Base-by-base conservation (phyloP, 2,888 invertebrate genomes). In the Dryocosmus kuriphilus region DNA sequence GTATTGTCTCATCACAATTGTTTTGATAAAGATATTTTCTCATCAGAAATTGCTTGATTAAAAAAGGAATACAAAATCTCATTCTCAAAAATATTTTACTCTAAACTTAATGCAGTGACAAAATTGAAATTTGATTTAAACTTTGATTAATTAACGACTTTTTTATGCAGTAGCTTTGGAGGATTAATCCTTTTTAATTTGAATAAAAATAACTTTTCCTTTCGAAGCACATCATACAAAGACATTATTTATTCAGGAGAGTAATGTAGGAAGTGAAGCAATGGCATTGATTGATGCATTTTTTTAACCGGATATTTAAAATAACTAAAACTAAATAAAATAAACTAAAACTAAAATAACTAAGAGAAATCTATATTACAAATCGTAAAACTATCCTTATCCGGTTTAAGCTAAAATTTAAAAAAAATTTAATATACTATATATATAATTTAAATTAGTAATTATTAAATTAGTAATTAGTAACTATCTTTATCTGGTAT, bases 261-360 rank as follows among this genome's bases (percentile, higher is more conserved):
- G 3, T 67, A 30, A 67, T 46, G 41, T 67, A 67, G 46, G 67
- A 67, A 46, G 27, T 46, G 3, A 46, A 46, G 67, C 46, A 67
- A 67, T 27, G 46, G 11, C 46, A 67, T 41, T 27, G 67, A 27
- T 46, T 8, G 41, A 16, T 7, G 24, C 6, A 27, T n/a, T 41
- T 67, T 46, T 67, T 67, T 27, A 71, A 22, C 11, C 51, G 32
- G 19, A 51, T 19, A 71, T n/a, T n/a, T n/a, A n/a, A n/a, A n/a
- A n/a, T n/a, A n/a, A n/a, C n/a, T n/a, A n/a, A n/a, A n/a, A n/a
- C n/a, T n/a, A n/a, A n/a, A n/a, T n/a, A n/a, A n/a, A n/a, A n/a
- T n/a, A n/a, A n/a, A n/a, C n/a, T n/a, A n/a, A n/a, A n/a, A n/a
- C n/a, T n/a, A n/a, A n/a, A n/a, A n/a, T n/a, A n/a, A n/a, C n/a